Evolutionary conservation across 2,113 vertebrate genomes (phyloP).

Genomic region (Holacanthus passer): DNA sequence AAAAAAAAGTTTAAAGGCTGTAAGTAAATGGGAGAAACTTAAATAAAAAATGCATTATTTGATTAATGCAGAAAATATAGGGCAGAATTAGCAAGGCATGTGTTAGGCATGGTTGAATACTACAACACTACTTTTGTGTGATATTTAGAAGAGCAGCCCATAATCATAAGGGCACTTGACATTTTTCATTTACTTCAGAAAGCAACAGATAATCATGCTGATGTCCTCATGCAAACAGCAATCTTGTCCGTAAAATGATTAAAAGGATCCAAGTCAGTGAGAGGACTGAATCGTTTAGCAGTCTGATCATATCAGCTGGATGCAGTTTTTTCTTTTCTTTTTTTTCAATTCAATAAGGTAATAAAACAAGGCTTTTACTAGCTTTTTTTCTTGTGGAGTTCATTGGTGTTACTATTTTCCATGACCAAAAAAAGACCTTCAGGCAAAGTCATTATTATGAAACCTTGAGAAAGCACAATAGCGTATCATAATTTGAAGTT

Average conservation of each 20-base stretch:
- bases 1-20: neutral
- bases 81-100: neutral
- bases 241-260: slow-evolving; percentile 22
- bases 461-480: slow-evolving; percentile 32
- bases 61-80: slow-evolving; percentile 10
- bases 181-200: slow-evolving; percentile 21
- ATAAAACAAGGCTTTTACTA: neutral
- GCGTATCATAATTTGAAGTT: slow-evolving; percentile 16
- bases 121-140: neutral
- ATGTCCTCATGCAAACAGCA: slow-evolving; percentile 7
- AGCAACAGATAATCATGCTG: slow-evolving; percentile 6
- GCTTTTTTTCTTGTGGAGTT: neutral
- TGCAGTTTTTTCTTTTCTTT: neutral
- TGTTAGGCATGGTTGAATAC: neutral
- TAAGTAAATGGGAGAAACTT: neutral
- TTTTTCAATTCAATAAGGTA: neutral
- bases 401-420: slow-evolving; percentile 9
- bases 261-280: slow-evolving; percentile 23
- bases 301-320: neutral
- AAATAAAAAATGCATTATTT: neutral
- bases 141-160: neutral
- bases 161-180: slow-evolving; percentile 1
- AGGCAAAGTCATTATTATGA: slow-evolving; percentile 16
- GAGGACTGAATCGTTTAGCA: neutral
- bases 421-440: slow-evolving; percentile 25